Evolutionary conservation across 2,888 invertebrate species (phyloP).

Genomic region (Synergus japonicus): DNA sequence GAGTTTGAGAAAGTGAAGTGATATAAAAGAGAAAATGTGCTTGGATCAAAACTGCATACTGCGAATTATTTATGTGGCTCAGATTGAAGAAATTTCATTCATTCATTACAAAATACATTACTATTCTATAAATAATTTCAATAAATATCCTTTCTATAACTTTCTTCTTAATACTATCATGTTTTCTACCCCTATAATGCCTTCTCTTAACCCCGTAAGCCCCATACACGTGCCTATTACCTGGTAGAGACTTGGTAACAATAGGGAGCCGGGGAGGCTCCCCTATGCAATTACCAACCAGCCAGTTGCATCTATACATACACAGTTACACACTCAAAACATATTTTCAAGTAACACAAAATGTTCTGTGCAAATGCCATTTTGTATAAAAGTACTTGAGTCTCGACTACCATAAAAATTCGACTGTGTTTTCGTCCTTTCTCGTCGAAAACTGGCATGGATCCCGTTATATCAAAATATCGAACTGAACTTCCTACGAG

Average conservation of each 20-base stretch:
- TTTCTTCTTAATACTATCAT: slow-evolving; percentile 9
- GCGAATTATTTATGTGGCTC: no score
- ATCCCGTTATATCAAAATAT: background rate
- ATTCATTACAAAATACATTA: no score
- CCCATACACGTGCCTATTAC: slow-evolving; percentile 59
- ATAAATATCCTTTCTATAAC: background rate
- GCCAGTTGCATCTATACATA: background rate
- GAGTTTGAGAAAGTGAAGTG: slow-evolving; percentile 1
- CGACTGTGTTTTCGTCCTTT: background rate
- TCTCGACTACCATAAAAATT: background rate
- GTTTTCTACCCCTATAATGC: slow-evolving; percentile 30
- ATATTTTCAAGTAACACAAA: background rate
- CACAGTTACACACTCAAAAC: background rate
- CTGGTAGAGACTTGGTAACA: slow-evolving; percentile 63
- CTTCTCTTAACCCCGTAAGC: slow-evolving; percentile 42
- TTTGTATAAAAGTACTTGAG: background rate
- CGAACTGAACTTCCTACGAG: slow-evolving; percentile 42
- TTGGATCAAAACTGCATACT: no score
- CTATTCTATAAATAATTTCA: background rate
- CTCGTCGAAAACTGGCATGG: background rate
- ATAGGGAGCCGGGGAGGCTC: slow-evolving; percentile 60
- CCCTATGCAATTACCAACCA: slow-evolving; percentile 67
- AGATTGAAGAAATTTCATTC: no score
- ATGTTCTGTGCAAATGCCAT: background rate
- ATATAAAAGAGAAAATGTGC: background rate